Evolutionary conservation across 2,113 vertebrate species (phyloP).

Genomic region (Colistium nudipinnis): DNA sequence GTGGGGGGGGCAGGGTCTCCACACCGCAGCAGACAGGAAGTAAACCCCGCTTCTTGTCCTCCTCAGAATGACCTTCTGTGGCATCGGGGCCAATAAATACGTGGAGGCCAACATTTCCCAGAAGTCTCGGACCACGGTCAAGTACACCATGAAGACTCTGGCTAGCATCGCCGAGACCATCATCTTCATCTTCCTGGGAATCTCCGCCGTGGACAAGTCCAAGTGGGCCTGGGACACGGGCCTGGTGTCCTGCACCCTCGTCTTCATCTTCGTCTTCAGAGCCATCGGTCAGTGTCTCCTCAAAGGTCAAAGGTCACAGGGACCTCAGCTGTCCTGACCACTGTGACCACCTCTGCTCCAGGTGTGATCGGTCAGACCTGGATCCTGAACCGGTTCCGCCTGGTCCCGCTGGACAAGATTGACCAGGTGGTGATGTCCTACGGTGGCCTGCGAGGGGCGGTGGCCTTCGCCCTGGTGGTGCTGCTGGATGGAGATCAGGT

Average conservation of each 20-base stretch:
- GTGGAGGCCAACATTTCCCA: conserved; percentile 99
- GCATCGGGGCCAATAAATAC: conserved; percentile 95
- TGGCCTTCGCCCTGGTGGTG: conserved; percentile 94
- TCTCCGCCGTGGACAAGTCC: conserved; percentile 94
- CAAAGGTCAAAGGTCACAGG: too few species aligned
- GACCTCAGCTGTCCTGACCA: neutral
- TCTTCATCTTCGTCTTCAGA: conserved; percentile 96
- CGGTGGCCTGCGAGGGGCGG: conserved; percentile 93
- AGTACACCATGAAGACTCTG: conserved; percentile 98
- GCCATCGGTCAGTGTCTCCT: conserved; percentile 84
- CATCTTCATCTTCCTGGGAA: conserved; percentile 98
- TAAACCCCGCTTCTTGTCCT: neutral
- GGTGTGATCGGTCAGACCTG: conserved; percentile 94
- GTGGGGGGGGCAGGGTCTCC: conserved; percentile 62
- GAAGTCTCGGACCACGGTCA: conserved; percentile 95
- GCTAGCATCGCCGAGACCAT: conserved; percentile 96
- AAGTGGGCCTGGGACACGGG: conserved; percentile 98
- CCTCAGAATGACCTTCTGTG: conserved; percentile 93
- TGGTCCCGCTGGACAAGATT: conserved; percentile 93
- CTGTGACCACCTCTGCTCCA: conserved; percentile 50
- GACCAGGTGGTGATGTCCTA: conserved; percentile 99
- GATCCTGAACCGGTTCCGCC: conserved; percentile 92
- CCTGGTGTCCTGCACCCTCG: conserved; percentile 91
- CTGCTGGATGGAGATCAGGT: conserved; percentile 87
- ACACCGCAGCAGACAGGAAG: neutral